phyloP scores from a whole-genome alignment of 1,140 invertebrate species.

The Brachionus sp. region DNA sequence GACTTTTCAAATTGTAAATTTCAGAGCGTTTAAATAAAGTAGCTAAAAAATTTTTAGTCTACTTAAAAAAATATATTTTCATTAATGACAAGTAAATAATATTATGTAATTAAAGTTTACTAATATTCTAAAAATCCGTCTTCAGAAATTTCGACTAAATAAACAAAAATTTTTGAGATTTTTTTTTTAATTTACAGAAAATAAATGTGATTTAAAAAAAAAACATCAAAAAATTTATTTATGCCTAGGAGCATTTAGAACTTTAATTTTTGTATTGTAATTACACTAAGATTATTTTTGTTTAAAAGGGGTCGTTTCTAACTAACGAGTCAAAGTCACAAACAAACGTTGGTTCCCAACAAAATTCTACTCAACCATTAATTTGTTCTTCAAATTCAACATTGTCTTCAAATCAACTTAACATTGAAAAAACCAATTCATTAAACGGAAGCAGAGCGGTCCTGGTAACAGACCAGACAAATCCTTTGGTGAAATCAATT shows the following conservation, averaged over 20 bases:
- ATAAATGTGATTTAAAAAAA: background rate
- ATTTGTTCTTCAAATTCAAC: conserved; percentile 19
- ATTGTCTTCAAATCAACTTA: conserved; percentile 11
- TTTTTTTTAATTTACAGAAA: background rate
- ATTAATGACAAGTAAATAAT: background rate
- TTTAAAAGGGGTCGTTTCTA: conserved; percentile 34
- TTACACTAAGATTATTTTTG: background rate
- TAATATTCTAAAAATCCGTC: background rate
- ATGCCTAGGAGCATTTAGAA: background rate
- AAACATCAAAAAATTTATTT: background rate
- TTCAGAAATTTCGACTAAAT: background rate
- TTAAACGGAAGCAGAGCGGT: conserved; percentile 8
- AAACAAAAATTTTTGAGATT: background rate
- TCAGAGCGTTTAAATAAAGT: background rate
- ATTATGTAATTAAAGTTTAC: background rate
- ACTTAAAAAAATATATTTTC: background rate
- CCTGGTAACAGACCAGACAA: background rate
- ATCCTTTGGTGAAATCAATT: background rate
- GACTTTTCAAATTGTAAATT: background rate
- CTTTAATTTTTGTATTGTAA: background rate
- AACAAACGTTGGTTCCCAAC: conserved; percentile 16
- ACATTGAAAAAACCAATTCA: background rate
- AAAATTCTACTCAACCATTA: conserved; percentile 24
- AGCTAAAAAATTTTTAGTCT: background rate
- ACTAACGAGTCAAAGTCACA: conserved; percentile 19